Evolutionary conservation across 2,888 invertebrate species (phyloP).

Genomic region (Caenorhabditis zanzibari): DNA sequence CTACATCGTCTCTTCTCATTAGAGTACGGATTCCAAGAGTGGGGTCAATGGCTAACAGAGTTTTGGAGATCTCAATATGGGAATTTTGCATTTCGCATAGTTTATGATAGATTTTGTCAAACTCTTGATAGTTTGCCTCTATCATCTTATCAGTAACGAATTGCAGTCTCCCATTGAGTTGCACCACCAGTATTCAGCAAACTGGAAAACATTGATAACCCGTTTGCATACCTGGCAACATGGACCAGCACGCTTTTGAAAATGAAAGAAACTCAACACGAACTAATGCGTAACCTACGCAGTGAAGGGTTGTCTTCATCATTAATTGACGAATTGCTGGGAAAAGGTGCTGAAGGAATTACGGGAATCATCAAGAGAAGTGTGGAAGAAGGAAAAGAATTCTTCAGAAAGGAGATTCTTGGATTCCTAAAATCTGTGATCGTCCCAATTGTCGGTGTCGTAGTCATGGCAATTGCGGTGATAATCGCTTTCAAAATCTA

Average conservation of each 20-base stretch:
- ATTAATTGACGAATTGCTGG: neutral
- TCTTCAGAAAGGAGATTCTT: too few relatives aligned
- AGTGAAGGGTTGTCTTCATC: neutral
- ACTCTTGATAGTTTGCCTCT: too few relatives aligned
- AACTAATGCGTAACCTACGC: neutral
- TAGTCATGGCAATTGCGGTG: neutral
- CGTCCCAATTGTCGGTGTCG: too few relatives aligned
- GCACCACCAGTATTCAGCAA: slow-evolving; percentile 14
- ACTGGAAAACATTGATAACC: slow-evolving; percentile 9
- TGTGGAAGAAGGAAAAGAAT: neutral
- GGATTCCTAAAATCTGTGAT: too few relatives aligned
- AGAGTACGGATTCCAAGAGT: too few relatives aligned
- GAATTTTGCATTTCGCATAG: too few relatives aligned
- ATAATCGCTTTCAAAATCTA: neutral
- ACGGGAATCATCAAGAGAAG: neutral
- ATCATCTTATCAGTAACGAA: neutral
- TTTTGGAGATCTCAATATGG: too few relatives aligned
- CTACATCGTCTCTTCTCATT: too few relatives aligned
- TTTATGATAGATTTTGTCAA: too few relatives aligned
- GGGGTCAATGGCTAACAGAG: too few relatives aligned
- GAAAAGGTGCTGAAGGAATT: neutral
- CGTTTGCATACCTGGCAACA: slow-evolving; percentile 1
- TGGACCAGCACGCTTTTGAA: neutral
- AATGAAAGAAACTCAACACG: neutral
- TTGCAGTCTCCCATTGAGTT: neutral